Base-by-base conservation (phyloP, 2,113 vertebrate genomes). In the Sylvia atricapilla region DNA sequence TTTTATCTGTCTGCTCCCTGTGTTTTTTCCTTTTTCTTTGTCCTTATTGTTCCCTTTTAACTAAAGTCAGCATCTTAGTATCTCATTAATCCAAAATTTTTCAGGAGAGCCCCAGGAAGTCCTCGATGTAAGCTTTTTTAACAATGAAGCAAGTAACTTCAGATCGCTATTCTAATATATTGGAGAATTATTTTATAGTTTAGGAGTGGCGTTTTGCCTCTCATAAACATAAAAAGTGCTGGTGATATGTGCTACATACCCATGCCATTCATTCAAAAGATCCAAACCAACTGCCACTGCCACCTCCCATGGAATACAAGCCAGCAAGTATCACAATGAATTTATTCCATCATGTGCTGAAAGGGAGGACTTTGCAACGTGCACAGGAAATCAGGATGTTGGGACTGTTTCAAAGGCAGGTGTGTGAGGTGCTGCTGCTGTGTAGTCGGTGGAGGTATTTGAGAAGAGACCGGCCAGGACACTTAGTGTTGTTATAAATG, bases 11-110 rank as follows among this genome's bases (percentile, higher is more conserved):
- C 15, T 55, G 13, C 11, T 13, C 14, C 9, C 18, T 5, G 8
- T 6, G 2, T 28, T 17, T 37, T n/a, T 20, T 7, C 13, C 19
- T 44, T 37, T 15, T 5, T 1, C 2, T 7, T 50, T 64, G 20
- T 50, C n/a, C 68, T 74, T 74, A 56, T 47, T 91, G 19, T 28
- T 59, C 21, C 19, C 11, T 41, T 69, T 82, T 74, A 72, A 53
- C 11, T 52, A 19, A 88, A 80, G 21, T 47, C 25, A 53, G 24
- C 17, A 50, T 13, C 50, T 67, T 62, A 72, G 2, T 41, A 66
- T 10, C n/a, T 73, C 67, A 84, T 66, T 60, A 44, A 58, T 35
- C 28, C 46, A 55, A 80, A 55, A 30, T 27, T 87, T 73, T 80
- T 79, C 37, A 58, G 22, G 41, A 77, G 87, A 76, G 70, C 27